Conservation (phyloP, 2,113 vertebrate genomes). For the Perca fluviatilis region DNA sequence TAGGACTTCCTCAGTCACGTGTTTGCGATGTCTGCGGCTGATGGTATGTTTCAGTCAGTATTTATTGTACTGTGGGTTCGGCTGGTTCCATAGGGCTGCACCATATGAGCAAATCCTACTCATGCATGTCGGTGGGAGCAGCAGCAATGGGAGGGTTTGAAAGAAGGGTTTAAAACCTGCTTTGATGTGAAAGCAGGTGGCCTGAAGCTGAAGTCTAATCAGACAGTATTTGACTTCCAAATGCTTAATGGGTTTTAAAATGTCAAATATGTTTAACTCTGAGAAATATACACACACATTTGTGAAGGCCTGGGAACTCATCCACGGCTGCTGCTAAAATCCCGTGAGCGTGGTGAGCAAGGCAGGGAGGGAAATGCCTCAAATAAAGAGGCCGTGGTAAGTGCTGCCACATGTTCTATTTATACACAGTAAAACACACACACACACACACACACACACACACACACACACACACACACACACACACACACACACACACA, state of each 20-base stretch:
- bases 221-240: constrained; percentile 4
- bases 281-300: neutral
- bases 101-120: constrained; percentile 40
- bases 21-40: constrained; percentile 52
- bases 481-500: constrained; percentile 41
- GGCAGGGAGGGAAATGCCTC: constrained; percentile 76
- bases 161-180: constrained; percentile 9
- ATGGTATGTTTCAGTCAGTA: constrained; percentile 34
- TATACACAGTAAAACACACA: constrained; percentile 47
- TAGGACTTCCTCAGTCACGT: constrained; percentile 6
- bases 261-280: constrained; percentile 12
- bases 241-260: neutral
- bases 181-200: constrained; percentile 13
- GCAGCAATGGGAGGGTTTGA: constrained; percentile 9
- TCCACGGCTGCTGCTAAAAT: constrained; percentile 51
- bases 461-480: constrained; percentile 12
- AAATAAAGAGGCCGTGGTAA: constrained; percentile 75
- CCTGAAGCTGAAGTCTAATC: constrained; percentile 4
- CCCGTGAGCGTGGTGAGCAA: constrained; percentile 39
- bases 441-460: constrained; percentile 32
- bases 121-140: constrained; percentile 38
- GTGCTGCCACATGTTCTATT: constrained; percentile 83
- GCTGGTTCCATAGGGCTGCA: constrained; percentile 37
- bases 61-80: constrained; percentile 58
- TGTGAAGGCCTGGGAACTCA: constrained; percentile 66